Evolutionary conservation across 2,797 vertebrate genomes (phyloP), one percentile per base, ranked within the genome.

Genomic region (Acanthurus leucopareius): DNA sequence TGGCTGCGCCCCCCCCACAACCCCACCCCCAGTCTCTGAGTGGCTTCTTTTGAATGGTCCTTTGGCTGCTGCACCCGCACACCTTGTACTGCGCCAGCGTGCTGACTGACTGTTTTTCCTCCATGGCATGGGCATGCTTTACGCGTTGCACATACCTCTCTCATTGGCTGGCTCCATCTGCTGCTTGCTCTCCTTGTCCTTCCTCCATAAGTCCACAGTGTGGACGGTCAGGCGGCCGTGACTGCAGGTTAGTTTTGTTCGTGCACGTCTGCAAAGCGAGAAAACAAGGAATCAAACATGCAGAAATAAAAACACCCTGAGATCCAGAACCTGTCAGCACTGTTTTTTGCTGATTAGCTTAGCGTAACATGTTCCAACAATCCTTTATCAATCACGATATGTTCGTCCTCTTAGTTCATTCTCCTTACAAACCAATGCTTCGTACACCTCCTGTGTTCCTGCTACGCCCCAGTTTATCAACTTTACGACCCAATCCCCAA

Each of bases 141-240:
- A 76, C 28, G 73, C 85, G 25, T 69, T 60, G 85, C 86, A 82
- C 86, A 76, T 38, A 81, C 75, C 70, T 74, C 45, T 77, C 53
- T 88, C 86, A 91, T 91, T 74, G 78, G 89, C 92, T 90, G 89
- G 77, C 86, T 88, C 83, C 92, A 91, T 89, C 86, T 13, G 84
- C 90, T 90, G 86, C 91, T 91, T 91, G 80, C 80, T 85, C 64
- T 77, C 77, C 58, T 53, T 78, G 62, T 85, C 70, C 62, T 80
- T 79, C 70, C 77, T 79, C 63, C 85, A 79, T 62, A 60, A 52
- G 53, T 62, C 59, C 79, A 79, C 80, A 64, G 75, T 22, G 76
- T 69, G 75, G 81, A 62, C 22, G 74, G 67, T 76, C 54, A 69
- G 64, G 47, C 10, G 44, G 14, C 61, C 10, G 19, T 15, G 20